Conservation (phyloP, 2,113 vertebrate species). For the Morphnarchus princeps region DNA sequence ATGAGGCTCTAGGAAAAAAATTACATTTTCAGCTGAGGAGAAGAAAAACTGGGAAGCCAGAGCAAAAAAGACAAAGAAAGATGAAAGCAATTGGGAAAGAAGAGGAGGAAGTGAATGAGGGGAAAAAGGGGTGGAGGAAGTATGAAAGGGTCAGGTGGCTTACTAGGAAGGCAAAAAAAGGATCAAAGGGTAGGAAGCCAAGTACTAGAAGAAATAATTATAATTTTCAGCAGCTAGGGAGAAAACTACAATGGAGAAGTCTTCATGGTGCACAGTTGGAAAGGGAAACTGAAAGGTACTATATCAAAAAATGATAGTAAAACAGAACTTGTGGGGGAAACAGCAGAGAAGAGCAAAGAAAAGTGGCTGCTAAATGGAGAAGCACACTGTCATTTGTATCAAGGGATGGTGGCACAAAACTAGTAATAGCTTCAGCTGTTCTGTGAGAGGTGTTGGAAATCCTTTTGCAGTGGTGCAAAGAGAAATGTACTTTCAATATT, state of each 20-base stretch:
- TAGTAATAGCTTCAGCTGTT: not conserved
- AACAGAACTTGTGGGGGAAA: not conserved
- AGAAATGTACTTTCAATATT: not conserved
- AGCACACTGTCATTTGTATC: not conserved
- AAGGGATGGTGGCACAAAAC: not conserved
- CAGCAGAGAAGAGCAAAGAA: not conserved
- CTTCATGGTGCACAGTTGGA: not conserved
- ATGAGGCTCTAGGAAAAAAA: not conserved
- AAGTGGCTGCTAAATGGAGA: not conserved
- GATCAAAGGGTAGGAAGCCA: constrained; percentile 18
- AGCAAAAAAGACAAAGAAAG: constrained; percentile 36
- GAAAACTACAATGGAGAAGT: constrained; percentile 24
- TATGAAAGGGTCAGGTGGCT: not conserved
- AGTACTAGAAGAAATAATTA: not conserved
- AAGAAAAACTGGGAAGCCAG: constrained; percentile 1
- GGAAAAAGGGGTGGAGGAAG: not conserved
- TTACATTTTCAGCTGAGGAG: constrained; percentile 12
- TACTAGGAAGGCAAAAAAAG: not conserved
- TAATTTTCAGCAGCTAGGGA: constrained; percentile 28
- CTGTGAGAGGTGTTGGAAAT: not conserved
- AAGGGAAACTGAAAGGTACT: constrained; percentile 16
- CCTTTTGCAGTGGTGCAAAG: not conserved
- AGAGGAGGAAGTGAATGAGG: not conserved
- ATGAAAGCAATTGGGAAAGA: constrained; percentile 36
- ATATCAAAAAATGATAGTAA: not conserved